Evolutionary conservation across 2,888 invertebrate genomes (phyloP).

Genomic region (Lottia scabra): DNA sequence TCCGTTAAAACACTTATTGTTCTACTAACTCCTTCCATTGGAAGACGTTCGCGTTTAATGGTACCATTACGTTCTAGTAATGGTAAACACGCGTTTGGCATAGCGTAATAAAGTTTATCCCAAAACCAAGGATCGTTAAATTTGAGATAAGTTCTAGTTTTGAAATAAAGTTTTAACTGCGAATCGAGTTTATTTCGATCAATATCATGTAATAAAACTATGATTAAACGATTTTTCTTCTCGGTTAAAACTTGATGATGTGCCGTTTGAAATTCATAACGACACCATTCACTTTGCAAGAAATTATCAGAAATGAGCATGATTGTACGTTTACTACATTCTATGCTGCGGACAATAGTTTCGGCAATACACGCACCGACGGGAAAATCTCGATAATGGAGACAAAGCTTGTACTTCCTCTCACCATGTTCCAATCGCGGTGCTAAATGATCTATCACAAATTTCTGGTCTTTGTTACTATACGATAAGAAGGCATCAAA

Average conservation of each 20-base stretch:
- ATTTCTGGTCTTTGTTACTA: slow-evolving; percentile 81
- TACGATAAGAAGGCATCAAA: slow-evolving; percentile 94
- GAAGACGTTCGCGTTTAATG: slow-evolving; percentile 19
- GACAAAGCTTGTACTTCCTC: slow-evolving; percentile 72
- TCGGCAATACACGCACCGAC: slow-evolving; percentile 76
- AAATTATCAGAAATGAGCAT: slow-evolving; percentile 90
- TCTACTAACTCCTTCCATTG: slow-evolving; percentile 5
- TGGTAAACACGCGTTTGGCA: slow-evolving; percentile 72
- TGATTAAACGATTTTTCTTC: slow-evolving; percentile 81
- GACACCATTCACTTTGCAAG: slow-evolving; percentile 91
- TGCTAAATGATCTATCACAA: slow-evolving; percentile 86
- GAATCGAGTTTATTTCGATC: slow-evolving; percentile 86
- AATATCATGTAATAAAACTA: slow-evolving; percentile 85
- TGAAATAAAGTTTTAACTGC: slow-evolving; percentile 86
- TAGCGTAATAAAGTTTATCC: slow-evolving; percentile 89
- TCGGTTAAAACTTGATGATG: slow-evolving; percentile 84
- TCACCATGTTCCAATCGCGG: slow-evolving; percentile 85
- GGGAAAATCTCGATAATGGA: slow-evolving; percentile 56
- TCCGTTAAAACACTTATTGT: not conserved
- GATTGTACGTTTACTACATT: slow-evolving; percentile 86
- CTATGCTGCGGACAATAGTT: slow-evolving; percentile 88
- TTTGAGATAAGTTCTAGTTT: slow-evolving; percentile 84
- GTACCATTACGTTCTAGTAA: slow-evolving; percentile 17
- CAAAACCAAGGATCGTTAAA: slow-evolving; percentile 94
- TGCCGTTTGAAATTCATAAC: slow-evolving; percentile 88